Percentiles rank a stretch among this genome's conserved stretches.
phyloP scores from a whole-genome alignment of 2,113 vertebrate genomes.

The Todiramphus chloris region DNA sequence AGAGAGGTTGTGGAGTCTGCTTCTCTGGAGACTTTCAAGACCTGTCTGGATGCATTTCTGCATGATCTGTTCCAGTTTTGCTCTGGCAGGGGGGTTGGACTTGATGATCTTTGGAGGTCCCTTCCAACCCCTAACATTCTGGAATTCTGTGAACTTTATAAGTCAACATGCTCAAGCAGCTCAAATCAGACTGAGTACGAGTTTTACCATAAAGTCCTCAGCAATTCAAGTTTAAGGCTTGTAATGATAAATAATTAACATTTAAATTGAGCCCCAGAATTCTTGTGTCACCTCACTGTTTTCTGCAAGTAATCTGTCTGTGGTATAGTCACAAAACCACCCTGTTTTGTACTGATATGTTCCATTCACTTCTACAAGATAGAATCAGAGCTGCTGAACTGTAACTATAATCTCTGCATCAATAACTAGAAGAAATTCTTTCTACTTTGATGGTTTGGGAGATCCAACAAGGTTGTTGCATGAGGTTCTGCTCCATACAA shows the following conservation, averaged over 20 bases:
- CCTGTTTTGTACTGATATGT: background rate
- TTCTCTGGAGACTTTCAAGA: no score
- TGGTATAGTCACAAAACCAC: background rate
- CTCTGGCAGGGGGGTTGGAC: no score
- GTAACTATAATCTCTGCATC: background rate
- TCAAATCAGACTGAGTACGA: background rate
- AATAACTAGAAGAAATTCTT: background rate
- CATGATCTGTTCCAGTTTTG: no score
- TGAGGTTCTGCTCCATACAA: background rate
- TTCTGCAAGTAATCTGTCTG: background rate
- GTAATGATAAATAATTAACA: background rate
- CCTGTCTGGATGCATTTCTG: no score
- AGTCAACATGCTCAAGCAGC: background rate
- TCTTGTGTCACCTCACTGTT: background rate
- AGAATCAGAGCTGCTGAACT: background rate
- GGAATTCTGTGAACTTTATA: no score
- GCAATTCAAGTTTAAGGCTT: background rate
- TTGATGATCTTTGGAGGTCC: no score
- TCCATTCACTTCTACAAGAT: background rate
- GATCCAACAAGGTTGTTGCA: background rate
- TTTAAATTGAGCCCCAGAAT: conserved; percentile 11
- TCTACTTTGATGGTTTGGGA: background rate
- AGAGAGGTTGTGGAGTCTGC: no score
- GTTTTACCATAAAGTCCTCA: background rate
- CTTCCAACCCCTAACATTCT: no score